These are phyloP conservation scores for Columba livia DNA, from an alignment of 2,113 vertebrate genomes.

Conservation along the genomic window DNA sequence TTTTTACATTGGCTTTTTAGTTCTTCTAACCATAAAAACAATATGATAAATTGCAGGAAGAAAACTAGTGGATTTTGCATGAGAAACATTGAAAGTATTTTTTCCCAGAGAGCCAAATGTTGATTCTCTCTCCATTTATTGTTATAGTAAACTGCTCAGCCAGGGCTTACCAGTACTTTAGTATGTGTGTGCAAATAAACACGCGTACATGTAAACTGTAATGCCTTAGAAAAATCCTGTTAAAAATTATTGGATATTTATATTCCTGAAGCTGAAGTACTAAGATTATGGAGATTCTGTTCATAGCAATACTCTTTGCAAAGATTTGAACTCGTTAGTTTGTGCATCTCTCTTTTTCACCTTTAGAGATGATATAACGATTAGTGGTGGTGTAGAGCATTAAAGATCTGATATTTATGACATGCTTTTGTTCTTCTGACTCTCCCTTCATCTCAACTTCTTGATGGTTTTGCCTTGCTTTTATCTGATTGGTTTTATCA, in stretches of 20 bases:
- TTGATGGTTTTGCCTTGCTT: neutral
- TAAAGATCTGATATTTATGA: neutral
- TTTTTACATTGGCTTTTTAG: constrained; percentile 13
- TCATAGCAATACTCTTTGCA: neutral
- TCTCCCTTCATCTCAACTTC: neutral
- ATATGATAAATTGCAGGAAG: neutral
- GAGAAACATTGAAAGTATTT: neutral
- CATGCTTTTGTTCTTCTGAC: neutral
- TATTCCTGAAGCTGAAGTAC: neutral
- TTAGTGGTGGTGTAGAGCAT: neutral
- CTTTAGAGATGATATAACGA: neutral
- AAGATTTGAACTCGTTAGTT: neutral
- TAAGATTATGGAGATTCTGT: neutral
- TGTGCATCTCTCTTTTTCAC: neutral
- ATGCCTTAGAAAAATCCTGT: neutral
- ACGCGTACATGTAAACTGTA: fast-evolving
- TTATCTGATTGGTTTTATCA: neutral
- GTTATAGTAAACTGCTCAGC: neutral
- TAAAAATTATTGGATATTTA: neutral
- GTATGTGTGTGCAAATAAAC: neutral
- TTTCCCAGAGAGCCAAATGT: neutral
- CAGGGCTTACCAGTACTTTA: neutral
- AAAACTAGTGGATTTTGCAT: neutral
- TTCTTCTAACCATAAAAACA: neutral
- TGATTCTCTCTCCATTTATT: neutral